Base-by-base conservation (phyloP, 1,140 invertebrate genomes). In the Episyrphus balteatus region DNA sequence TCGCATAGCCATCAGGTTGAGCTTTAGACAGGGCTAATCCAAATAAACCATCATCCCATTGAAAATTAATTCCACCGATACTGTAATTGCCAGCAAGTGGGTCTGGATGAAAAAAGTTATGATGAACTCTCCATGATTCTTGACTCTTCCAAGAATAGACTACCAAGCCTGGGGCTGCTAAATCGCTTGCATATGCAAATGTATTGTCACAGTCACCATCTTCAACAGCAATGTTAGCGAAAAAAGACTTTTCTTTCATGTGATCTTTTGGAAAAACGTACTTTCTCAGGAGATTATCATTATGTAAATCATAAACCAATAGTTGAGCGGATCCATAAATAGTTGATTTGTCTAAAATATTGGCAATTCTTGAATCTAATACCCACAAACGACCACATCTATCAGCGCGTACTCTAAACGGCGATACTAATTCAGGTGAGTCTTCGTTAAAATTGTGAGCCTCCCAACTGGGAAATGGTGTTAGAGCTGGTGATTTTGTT, bases 31-130 rank as follows among this genome's bases (percentile, higher is more conserved):
- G 53, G 0, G 79, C 79, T 39, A 87, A 60, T 1, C 84, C 84
- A 45, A 86, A 86, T 1, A 88, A 57, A 9, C 81, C 84, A 57
- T 88, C 85, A 7, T 75, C 76, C 83, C 83, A 86, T 50, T 78
- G 78, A 60, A 87, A 88, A 46, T 76, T 76, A 30, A 81, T 73
- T 26, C 81, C 83, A 44, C 75, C 77, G 2, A 86, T 81, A 47
- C 78, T 83, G 54, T 83, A 86, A 18, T 82, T 78, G 12, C 81
- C 80, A 15, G 77, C 73, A 52, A 79, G 48, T 2, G 82, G 82
- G 69, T 85, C 81, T 0, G 78, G 75, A 55, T 83, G 70, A 66
- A 86, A 85, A 57, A 70, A 85, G 53, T 84, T 75, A 55, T 85
- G 83, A 30, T 75, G 75, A 8, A 84, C 73, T 15, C 80, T 71